Conservation (phyloP, 2,797 vertebrate species). For the Cryptoprocta ferox region DNA sequence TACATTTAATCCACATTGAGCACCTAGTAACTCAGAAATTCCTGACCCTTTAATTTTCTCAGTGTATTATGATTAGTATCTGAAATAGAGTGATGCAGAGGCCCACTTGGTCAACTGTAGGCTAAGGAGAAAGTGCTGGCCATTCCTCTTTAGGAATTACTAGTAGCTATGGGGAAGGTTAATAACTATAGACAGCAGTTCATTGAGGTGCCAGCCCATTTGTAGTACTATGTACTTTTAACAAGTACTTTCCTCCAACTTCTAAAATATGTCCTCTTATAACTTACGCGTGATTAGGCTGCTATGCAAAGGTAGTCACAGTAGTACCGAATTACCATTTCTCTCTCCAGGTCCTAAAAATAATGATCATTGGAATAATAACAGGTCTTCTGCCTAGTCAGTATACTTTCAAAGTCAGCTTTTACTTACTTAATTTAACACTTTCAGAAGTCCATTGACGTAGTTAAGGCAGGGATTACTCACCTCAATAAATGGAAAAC, state of each 20-base stretch:
- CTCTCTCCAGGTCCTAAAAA: not conserved
- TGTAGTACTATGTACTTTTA: not conserved
- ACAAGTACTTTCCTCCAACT: not conserved
- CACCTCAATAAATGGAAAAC: not conserved
- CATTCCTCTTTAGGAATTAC: not conserved
- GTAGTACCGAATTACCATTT: not conserved
- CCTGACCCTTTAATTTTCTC: not conserved
- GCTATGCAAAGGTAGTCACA: not conserved
- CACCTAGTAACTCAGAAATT: not conserved
- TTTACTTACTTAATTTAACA: conserved; percentile 28
- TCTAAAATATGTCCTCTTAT: not conserved
- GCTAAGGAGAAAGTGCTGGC: not conserved
- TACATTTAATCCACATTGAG: not conserved
- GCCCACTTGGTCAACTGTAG: not conserved
- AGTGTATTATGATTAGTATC: not conserved
- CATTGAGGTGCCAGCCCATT: not conserved
- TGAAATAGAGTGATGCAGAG: not conserved
- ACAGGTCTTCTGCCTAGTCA: not conserved
- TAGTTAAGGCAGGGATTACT: not conserved
- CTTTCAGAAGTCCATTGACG: not conserved
- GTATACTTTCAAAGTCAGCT: conserved; percentile 30
- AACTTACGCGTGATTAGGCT: not conserved
- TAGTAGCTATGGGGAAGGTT: not conserved
- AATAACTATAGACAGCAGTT: not conserved
- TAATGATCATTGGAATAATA: not conserved